Conservation (phyloP, 2,888 invertebrate genomes). For the Ophion obscuratus region DNA sequence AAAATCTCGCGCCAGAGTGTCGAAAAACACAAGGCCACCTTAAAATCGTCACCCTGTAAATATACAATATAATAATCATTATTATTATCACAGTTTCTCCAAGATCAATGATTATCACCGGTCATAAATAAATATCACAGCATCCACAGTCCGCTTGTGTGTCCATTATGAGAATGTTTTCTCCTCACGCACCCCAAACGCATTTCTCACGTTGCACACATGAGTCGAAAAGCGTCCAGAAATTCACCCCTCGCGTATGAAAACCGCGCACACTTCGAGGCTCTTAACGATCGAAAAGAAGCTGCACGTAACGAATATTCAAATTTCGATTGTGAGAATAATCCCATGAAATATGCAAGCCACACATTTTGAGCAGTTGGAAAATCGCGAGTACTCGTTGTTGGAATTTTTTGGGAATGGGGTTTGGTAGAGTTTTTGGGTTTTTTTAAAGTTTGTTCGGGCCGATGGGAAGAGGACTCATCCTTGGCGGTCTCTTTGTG, state of each 20-base stretch:
- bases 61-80: background rate
- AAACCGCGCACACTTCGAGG: background rate
- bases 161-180: background rate
- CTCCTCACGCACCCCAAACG: background rate
- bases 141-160: background rate
- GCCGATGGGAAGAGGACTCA: background rate
- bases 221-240: background rate
- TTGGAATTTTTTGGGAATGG: background rate
- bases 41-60: background rate
- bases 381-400: background rate
- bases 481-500: constrained; percentile 76
- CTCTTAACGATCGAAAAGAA: background rate
- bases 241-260: background rate
- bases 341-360: background rate
- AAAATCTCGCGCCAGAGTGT: background rate
- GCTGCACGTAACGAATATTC: background rate
- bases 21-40: background rate
- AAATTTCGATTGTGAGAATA: background rate
- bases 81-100: constrained; percentile 69
- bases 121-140: constrained; percentile 78
- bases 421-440: background rate
- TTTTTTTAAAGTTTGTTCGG: background rate
- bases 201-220: background rate
- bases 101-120: constrained; percentile 79
- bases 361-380: background rate